Base-by-base conservation (phyloP, 2,888 invertebrate genomes). In the Lingula anatina region DNA sequence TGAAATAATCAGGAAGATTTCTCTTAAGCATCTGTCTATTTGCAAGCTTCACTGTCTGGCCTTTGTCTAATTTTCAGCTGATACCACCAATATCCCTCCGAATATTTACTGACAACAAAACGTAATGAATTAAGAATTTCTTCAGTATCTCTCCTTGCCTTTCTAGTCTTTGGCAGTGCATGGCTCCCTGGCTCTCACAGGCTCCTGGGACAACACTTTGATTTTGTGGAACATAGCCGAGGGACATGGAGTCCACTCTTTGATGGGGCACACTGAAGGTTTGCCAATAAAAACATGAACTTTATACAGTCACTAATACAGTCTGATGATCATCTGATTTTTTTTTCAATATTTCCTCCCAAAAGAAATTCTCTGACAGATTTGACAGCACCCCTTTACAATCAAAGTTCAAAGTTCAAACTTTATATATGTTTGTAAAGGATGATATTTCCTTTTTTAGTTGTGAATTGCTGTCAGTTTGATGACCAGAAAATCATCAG, bases 191-290 rank as follows among this genome's bases (percentile, higher is more conserved):
- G 65, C 62, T 2, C 53, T 69, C 26, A 66, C 68, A 5, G 70
- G 71, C 5, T 65, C 66, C 25, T 71, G 71, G 71, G 73, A 71
- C 53, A 63, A 59, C 15, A 59, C 57, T 3, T 44, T 73, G 39
- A 61, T 68, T 12, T 50, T 71, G 42, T 73, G 70, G 69, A 61
- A 71, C 50, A 47, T 69, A 24, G 53, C 57, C 12, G 56, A 59
- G 21, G 66, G 66, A 9, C 55, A 58, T 31, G 46, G 54, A 26
- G 46, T 64, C 4, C 57, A 54, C 36, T 56, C 56, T n/a, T 57
- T 56, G 37, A 47, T 55, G 28, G 71, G 66, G 12, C 73, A 73
- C 48, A 60, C 55, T 31, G 73, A 73, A 65, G 71, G 71, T 70
- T 25, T 26, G 23, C 24, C n/a, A 20, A 50, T n/a, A n/a, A n/a